Evolutionary conservation across 2,888 invertebrate species (phyloP), one percentile per base, ranked within the genome.

Genomic region (Drosophila quasianomalipes): DNA sequence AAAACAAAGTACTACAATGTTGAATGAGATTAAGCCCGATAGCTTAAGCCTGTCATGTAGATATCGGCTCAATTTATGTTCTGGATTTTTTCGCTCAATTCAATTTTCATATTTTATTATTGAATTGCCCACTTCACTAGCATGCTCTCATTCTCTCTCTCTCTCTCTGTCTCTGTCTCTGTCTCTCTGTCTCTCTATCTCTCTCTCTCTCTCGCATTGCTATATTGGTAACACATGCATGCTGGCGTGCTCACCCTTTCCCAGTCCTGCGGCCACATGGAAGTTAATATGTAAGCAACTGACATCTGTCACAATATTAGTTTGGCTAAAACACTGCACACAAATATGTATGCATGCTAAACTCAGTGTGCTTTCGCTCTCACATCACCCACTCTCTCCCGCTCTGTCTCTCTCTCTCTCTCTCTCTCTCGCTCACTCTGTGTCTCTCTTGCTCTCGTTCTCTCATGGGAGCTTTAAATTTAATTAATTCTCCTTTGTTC

Each of bases 101-200:
- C 65, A 74, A 74, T 65, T 72, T 73, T 72, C 31, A 71, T 72
- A 63, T 55, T 74, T 68, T 53, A 64, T 74, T 79, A 69, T 79
- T 79, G 62, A 44, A 57, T 39, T 22, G 6, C 31, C 22, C 39
- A 60, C 16, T 44, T 35, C 52, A 37, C 55, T 39, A n/a, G 41
- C 51, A 37, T 12, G 30, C 47, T 33, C 16, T 26, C 28, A 3
- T 3, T 28, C 54, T 28, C 33, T 55, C 30, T 16, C 10, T n/a
- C 10, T 10, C 5, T 26, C 26, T 9, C 33, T 39, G 16, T 4
- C 2, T 19, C 16, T 49, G 4, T 9, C 26, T 19, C 14, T n/a
- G n/a, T 39, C n/a, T 4, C 2, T 19, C 16, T 49, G 4, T 9
- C 26, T 19, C 14, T n/a, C 28, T 31, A 4, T 16, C 30, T 28